Evolutionary conservation across 2,888 invertebrate species (phyloP).

Genomic region (Sympetrum striolatum): DNA sequence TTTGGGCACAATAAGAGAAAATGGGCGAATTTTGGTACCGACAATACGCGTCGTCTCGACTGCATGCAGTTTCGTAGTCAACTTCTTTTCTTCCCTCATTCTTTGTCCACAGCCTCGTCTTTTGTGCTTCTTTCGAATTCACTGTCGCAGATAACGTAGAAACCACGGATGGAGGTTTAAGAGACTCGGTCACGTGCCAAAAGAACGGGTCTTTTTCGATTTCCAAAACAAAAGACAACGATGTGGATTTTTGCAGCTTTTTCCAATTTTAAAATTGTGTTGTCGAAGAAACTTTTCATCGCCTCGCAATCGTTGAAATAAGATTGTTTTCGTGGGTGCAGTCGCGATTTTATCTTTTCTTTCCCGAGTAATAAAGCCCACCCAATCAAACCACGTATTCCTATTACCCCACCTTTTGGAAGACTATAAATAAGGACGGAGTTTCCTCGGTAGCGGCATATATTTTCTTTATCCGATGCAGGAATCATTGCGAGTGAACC

Average conservation of each 20-base stretch:
- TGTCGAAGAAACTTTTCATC: not conserved
- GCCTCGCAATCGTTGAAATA: not conserved
- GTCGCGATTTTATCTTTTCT: no score
- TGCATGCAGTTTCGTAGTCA: not conserved
- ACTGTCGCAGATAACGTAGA: not conserved
- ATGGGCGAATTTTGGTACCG: not conserved
- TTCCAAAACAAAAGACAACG: not conserved
- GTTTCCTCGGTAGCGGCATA: no score
- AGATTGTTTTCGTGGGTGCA: not conserved
- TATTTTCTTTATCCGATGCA: no score
- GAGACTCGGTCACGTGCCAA: not conserved
- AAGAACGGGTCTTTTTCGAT: not conserved
- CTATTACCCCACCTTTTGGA: no score
- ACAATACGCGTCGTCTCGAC: not conserved
- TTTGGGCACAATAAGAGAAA: not conserved
- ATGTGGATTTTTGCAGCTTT: not conserved
- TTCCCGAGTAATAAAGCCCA: no score
- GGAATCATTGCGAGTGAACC: no score
- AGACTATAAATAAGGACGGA: no score
- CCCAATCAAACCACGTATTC: no score
- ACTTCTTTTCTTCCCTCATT: not conserved
- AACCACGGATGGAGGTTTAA: not conserved
- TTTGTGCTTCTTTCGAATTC: not conserved
- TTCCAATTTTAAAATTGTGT: not conserved
- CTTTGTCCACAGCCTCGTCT: not conserved